A percentile compares a stretch with the other conserved stretches of the same genome.
Conservation (phyloP, 2,113 vertebrate species). For the Calyptomena viridis region DNA sequence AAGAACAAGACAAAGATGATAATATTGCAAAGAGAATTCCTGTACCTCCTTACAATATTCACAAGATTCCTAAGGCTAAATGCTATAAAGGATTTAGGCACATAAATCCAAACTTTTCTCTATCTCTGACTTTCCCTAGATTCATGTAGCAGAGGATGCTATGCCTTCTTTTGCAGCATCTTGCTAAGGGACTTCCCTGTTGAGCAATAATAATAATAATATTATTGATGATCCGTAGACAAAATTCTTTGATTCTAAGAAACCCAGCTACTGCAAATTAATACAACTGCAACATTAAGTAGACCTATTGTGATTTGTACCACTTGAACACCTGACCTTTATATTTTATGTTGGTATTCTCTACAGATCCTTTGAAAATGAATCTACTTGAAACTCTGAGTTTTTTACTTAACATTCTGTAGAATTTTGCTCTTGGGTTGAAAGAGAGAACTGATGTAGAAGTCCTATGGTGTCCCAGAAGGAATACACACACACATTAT, state of each 20-base stretch:
- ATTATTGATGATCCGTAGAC: background rate
- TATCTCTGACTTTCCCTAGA: background rate
- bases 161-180: fast-evolving
- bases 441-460: background rate
- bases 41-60: background rate
- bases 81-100: background rate
- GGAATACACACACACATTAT: background rate
- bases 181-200: background rate
- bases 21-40: background rate
- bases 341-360: background rate
- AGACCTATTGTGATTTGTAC: background rate
- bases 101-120: background rate
- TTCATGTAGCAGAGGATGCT: background rate
- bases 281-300: background rate
- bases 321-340: background rate
- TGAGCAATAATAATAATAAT: background rate
- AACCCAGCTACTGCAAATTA: background rate
- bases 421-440: background rate
- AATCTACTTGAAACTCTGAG: background rate
- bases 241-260: background rate
- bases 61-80: background rate
- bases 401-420: background rate
- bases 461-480: background rate
- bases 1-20: background rate
- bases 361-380: background rate